A percentile compares a stretch with the other conserved stretches of the same genome.
Evolutionary conservation across 2,888 invertebrate species (phyloP).

Genomic region (Ectemnius continuus): DNA sequence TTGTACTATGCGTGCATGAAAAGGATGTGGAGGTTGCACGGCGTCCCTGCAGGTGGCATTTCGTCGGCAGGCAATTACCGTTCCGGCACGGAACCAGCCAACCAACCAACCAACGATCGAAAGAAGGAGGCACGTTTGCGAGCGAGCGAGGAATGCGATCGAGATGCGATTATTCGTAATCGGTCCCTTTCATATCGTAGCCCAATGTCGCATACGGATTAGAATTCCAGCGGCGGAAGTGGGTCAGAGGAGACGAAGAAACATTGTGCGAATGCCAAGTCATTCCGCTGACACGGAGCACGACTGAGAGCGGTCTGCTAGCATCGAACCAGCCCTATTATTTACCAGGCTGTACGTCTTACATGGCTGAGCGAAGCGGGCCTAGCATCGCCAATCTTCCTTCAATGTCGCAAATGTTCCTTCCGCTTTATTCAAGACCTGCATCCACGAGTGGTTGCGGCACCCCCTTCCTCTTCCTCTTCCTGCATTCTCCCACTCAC

Average conservation of each 20-base stretch:
- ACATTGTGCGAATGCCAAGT: conserved; percentile 49
- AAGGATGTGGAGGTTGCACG: too few relatives aligned
- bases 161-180: conserved; percentile 19
- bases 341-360: conserved; percentile 25
- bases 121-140: neutral
- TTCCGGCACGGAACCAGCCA: too few relatives aligned
- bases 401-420: conserved; percentile 45
- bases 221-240: conserved; percentile 52
- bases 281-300: conserved; percentile 30
- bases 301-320: too few relatives aligned
- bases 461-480: conserved; percentile 25
- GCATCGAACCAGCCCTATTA: conserved; percentile 1
- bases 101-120: neutral
- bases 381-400: conserved; percentile 35
- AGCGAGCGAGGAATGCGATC: conserved; percentile 15
- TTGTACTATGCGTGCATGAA: too few relatives aligned
- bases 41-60: too few relatives aligned
- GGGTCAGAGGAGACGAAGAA: conserved; percentile 46
- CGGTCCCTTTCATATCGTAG: conserved; percentile 4
- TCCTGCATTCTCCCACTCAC: too few relatives aligned
- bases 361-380: conserved; percentile 26
- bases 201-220: conserved; percentile 35
- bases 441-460: conserved; percentile 49
- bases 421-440: conserved; percentile 54
- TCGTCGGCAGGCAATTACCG: neutral